phyloP scores from a whole-genome alignment of 2,888 invertebrate species.

The Lingula anatina region DNA sequence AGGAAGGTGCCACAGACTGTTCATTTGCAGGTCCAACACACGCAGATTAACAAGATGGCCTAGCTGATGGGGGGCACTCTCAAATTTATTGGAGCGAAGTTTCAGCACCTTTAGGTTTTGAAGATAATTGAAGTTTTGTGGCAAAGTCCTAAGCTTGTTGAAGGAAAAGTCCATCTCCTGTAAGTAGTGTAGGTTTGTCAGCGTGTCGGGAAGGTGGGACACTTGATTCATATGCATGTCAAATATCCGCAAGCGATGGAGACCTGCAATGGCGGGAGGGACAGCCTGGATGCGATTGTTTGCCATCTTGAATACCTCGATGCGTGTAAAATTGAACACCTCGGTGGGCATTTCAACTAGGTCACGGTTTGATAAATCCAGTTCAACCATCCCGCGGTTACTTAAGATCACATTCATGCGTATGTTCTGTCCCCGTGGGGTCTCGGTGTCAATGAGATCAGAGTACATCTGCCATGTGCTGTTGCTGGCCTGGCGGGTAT shows the following conservation, averaged over 20 bases:
- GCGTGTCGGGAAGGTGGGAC: slow-evolving; percentile 33
- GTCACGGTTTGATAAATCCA: slow-evolving; percentile 27
- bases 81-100: slow-evolving; percentile 37
- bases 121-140: slow-evolving; percentile 20
- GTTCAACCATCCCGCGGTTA: slow-evolving; percentile 22
- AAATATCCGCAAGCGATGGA: slow-evolving; percentile 31
- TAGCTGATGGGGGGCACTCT: slow-evolving; percentile 38
- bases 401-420: slow-evolving; percentile 12
- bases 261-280: slow-evolving; percentile 28
- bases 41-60: slow-evolving; percentile 31
- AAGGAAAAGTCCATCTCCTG: slow-evolving; percentile 26
- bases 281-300: slow-evolving; percentile 34
- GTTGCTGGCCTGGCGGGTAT: slow-evolving; percentile 8
- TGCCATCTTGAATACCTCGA: slow-evolving; percentile 35
- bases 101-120: slow-evolving; percentile 21
- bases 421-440: background rate
- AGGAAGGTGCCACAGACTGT: slow-evolving; percentile 43
- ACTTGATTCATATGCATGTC: slow-evolving; percentile 33
- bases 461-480: slow-evolving; percentile 17
- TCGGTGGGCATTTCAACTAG: slow-evolving; percentile 25
- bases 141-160: slow-evolving; percentile 29
- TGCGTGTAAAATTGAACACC: slow-evolving; percentile 25
- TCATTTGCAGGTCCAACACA: slow-evolving; percentile 37
- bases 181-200: slow-evolving; percentile 39
- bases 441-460: background rate